phyloP scores from a whole-genome alignment of 2,888 invertebrate species.

The Drosophila parthenogenetica region DNA sequence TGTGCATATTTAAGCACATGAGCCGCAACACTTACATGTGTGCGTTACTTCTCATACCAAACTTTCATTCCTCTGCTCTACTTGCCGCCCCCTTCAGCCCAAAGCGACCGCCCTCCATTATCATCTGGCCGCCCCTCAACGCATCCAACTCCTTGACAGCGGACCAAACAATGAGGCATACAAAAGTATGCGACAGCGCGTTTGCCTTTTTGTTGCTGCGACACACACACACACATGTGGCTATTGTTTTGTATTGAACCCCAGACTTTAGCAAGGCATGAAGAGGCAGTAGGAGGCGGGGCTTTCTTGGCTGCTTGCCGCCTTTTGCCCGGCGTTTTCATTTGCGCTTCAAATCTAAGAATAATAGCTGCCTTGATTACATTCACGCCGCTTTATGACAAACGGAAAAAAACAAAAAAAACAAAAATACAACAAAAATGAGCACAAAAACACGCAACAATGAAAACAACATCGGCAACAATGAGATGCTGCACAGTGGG shows the following conservation, averaged over 20 bases:
- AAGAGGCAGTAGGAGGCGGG: neutral
- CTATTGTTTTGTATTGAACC: slow-evolving; percentile 70
- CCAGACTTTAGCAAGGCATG: slow-evolving; percentile 18
- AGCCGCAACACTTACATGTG: slow-evolving; percentile 42
- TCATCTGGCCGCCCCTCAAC: slow-evolving; percentile 9
- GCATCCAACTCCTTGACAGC: slow-evolving; percentile 38
- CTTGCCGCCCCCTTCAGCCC: neutral
- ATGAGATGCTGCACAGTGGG: slow-evolving; percentile 42
- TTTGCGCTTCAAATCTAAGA: slow-evolving; percentile 78
- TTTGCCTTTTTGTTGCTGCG: slow-evolving; percentile 56
- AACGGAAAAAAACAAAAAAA: slow-evolving; percentile 49
- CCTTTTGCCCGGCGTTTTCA: slow-evolving; percentile 58
- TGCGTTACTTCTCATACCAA: neutral
- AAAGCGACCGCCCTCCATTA: slow-evolving; percentile 9
- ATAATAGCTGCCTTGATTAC: slow-evolving; percentile 77
- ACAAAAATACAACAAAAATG: slow-evolving; percentile 15
- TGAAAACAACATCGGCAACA: slow-evolving; percentile 34
- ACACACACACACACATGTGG: slow-evolving; percentile 49
- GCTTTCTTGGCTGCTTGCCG: slow-evolving; percentile 29
- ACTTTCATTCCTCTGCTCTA: neutral
- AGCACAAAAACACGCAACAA: slow-evolving; percentile 30
- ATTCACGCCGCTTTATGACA: slow-evolving; percentile 77
- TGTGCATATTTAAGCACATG: slow-evolving; percentile 58
- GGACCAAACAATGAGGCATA: slow-evolving; percentile 66
- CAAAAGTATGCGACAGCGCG: slow-evolving; percentile 69